phyloP scores from a whole-genome alignment of 2,888 invertebrate species.

The Callinectes sapidus region DNA sequence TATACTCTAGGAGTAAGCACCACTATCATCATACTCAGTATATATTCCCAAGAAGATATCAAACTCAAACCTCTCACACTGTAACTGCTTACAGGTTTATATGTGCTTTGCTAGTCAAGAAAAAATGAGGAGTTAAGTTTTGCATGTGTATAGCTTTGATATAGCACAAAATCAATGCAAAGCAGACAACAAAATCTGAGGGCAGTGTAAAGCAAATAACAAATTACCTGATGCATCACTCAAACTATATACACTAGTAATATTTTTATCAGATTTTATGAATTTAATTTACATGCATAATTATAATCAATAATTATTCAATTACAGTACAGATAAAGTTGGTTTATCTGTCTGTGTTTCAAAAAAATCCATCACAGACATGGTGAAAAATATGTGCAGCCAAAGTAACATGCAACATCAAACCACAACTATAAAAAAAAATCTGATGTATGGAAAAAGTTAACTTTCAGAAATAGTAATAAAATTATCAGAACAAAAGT shows the following conservation, averaged over 20 bases:
- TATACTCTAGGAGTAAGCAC: slow-evolving; percentile 28
- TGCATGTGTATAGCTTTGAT: slow-evolving; percentile 2
- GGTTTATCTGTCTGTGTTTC: not conserved
- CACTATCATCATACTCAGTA: slow-evolving; percentile 5
- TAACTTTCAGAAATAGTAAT: not conserved
- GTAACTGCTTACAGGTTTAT: not conserved
- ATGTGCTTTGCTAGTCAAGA: slow-evolving; percentile 18
- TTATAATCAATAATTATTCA: not conserved
- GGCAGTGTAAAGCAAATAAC: not conserved
- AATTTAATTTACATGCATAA: not conserved
- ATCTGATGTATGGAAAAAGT: not conserved
- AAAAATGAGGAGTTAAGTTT: not conserved
- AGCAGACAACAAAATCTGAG: not conserved
- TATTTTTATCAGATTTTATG: not conserved
- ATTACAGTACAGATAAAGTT: slow-evolving; percentile 26
- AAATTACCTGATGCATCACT: slow-evolving; percentile 9
- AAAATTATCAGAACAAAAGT: not conserved
- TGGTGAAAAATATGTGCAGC: not conserved
- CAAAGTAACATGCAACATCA: not conserved
- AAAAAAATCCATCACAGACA: not conserved
- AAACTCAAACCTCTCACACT: not conserved
- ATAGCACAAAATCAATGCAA: slow-evolving; percentile 19
- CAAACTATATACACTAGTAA: slow-evolving; percentile 10
- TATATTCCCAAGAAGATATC: not conserved
- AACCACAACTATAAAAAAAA: not conserved